Base-by-base conservation (phyloP, 2,888 invertebrate species). In the Dolichomitus sp. region DNA sequence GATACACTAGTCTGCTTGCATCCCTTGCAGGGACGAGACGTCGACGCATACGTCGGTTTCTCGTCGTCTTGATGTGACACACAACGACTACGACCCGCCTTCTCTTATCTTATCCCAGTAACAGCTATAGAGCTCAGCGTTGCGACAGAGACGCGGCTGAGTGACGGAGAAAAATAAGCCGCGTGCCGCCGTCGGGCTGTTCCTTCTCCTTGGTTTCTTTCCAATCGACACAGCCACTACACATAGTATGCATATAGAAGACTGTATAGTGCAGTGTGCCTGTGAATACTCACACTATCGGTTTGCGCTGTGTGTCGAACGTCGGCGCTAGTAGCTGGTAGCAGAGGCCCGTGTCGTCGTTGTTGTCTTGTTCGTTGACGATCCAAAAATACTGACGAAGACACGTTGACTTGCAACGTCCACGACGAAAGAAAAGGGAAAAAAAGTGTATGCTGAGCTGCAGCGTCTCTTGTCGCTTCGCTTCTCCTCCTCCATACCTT, bases 361-460 rank as follows among this genome's bases (percentile, higher is more conserved):
- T 50, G 68, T 72, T 37, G 63, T 57, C 77, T 74, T 33, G 63
- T 54, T 30, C 69, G 61, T 63, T 81, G 75, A 80, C 80, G 48
- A 77, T 84, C 74, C 61, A 66, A 81, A 81, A 81, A 84, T 78
- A 84, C 69, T 57, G 50, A 65, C 74, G 19, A 61, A 69, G 63
- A 77, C 70, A 23, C 73, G 80, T 59, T 27, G 73, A 63, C 70
- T 59, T 57, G 69, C 45, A 69, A 14, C 59, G 52, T 54, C 59
- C 54, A 68, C n/a, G 59, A 72, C 45, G 42, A 72, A 9, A 57
- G 27, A 42, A 45, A 30, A 17, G 19, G 40, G 68, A 4, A 73
- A 37, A 66, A 52, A 17, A 72, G 72, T 61, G 52, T 33, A 17
- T 66, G 48, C 54, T 57, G 52, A 37, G 54, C 54, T 63, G 12